Evolutionary conservation across 2,888 invertebrate genomes (phyloP).

Genomic region (Harmothoe impar): DNA sequence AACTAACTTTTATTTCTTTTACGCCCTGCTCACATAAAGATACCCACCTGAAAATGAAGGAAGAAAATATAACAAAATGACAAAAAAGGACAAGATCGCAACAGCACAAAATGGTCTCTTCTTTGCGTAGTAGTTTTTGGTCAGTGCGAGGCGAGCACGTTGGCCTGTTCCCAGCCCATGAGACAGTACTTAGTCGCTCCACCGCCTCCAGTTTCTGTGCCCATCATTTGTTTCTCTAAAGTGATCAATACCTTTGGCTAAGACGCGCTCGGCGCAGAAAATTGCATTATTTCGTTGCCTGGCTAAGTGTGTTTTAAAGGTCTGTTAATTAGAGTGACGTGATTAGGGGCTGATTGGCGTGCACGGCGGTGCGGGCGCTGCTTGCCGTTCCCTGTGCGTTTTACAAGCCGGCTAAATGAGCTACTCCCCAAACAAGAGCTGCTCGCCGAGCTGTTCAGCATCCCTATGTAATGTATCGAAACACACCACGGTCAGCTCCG

Average conservation of each 20-base stretch:
- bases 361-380: not conserved
- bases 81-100: not conserved
- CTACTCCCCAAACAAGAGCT: constrained; percentile 16
- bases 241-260: constrained; percentile 47
- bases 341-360: constrained; percentile 43
- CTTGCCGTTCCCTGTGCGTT: not conserved
- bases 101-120: not conserved
- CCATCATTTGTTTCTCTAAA: constrained; percentile 46
- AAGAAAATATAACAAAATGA: too few species aligned
- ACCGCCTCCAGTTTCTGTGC: constrained; percentile 37
- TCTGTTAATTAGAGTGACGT: constrained; percentile 57
- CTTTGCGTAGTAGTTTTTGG: not conserved
- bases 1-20: constrained; percentile 32
- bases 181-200: not conserved
- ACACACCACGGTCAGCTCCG: not conserved
- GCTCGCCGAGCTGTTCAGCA: not conserved
- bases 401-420: constrained; percentile 23
- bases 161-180: constrained; percentile 34
- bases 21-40: not conserved
- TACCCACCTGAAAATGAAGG: too few species aligned
- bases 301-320: constrained; percentile 55
- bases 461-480: not conserved
- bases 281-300: constrained; percentile 54
- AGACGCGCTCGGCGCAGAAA: constrained; percentile 6
- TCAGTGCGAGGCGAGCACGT: not conserved